phyloP scores from a whole-genome alignment of 2,888 invertebrate species.

The Erpobdella octoculata region DNA sequence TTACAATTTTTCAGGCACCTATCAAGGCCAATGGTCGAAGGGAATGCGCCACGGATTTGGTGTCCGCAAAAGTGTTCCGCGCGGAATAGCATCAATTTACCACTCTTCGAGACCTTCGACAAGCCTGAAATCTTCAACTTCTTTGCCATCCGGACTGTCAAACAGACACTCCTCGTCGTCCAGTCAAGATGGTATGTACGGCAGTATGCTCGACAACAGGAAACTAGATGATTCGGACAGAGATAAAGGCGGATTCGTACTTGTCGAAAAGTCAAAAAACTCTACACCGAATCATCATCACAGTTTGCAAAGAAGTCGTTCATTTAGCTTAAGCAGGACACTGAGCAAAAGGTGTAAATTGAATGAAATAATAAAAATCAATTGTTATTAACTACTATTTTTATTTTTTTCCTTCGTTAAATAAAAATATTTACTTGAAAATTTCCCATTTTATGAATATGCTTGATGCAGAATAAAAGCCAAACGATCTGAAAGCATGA shows the following conservation, averaged over 20 bases:
- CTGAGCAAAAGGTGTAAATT: constrained; percentile 8
- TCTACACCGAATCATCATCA: background rate
- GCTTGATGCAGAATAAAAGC: constrained; percentile 4
- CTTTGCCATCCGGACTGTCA: constrained; percentile 13
- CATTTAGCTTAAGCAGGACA: constrained; percentile 13
- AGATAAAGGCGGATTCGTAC: constrained; percentile 25
- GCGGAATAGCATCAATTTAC: constrained; percentile 12
- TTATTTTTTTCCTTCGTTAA: background rate
- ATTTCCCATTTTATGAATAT: background rate
- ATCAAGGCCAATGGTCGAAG: constrained; percentile 26
- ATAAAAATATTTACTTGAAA: background rate
- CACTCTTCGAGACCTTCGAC: background rate
- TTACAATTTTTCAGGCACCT: constrained; percentile 20
- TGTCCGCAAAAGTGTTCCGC: constrained; percentile 22
- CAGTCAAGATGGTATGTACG: constrained; percentile 18
- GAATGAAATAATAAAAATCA: background rate
- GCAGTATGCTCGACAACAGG: constrained; percentile 8
- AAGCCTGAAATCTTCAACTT: constrained; percentile 12
- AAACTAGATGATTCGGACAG: background rate
- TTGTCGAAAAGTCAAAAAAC: constrained; percentile 21
- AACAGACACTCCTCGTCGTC: background rate
- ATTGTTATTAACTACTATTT: background rate
- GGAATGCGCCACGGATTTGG: constrained; percentile 26
- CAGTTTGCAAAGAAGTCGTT: constrained; percentile 13
- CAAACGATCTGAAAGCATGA: constrained; percentile 4